Evolutionary conservation across 1,140 invertebrate genomes (phyloP).

Genomic region (Prorops nasuta): DNA sequence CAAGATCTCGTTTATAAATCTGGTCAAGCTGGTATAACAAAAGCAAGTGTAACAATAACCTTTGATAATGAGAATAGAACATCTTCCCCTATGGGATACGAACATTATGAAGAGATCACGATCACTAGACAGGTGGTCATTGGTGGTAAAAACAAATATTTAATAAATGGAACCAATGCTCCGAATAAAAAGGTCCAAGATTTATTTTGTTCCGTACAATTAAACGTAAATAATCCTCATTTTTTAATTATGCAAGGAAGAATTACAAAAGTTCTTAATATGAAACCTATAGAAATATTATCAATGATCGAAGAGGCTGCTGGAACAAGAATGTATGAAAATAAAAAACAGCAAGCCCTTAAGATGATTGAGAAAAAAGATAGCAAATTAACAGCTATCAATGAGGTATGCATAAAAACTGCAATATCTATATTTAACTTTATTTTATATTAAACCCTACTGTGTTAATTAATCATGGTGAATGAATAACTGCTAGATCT

Average conservation of each 20-base stretch:
- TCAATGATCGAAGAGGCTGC: conserved; percentile 99
- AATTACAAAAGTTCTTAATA: conserved; percentile 98
- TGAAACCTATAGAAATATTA: conserved; percentile 97
- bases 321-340: conserved; percentile 96
- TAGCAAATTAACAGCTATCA: conserved; percentile 83
- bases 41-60: conserved; percentile 92
- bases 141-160: conserved; percentile 88
- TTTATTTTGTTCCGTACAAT: conserved; percentile 92
- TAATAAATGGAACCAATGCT: conserved; percentile 91
- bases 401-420: conserved; percentile 63
- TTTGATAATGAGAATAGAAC: conserved; percentile 90
- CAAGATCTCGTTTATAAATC: conserved; percentile 97
- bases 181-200: conserved; percentile 89
- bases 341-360: conserved; percentile 85
- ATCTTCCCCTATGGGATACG: conserved; percentile 89
- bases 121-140: conserved; percentile 85
- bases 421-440: conserved; percentile 5
- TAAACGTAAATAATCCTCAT: conserved; percentile 99
- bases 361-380: conserved; percentile 95
- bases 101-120: conserved; percentile 88
- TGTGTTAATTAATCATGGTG: conserved; percentile 2
- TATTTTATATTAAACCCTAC: conserved; percentile 5
- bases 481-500: conserved; percentile 60
- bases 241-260: conserved; percentile 99
- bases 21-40: conserved; percentile 93